A percentile compares a stretch with the other conserved stretches of the same genome.
These are phyloP conservation scores for Ctena decussata DNA, from an alignment of 2,888 invertebrate genomes.

Conservation along the genomic window DNA sequence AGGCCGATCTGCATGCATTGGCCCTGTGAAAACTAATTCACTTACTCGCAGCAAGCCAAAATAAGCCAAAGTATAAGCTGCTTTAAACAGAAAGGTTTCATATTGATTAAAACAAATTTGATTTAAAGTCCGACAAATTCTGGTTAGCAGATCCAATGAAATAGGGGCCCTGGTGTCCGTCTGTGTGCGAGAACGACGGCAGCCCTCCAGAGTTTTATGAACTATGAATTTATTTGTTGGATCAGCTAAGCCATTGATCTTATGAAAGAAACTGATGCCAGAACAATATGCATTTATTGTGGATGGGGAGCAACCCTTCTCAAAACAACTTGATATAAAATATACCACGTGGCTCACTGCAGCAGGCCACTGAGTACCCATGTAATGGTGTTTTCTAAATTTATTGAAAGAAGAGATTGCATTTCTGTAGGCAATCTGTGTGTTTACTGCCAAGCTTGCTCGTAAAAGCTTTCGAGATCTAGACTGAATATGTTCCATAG, in stretches of 20 bases:
- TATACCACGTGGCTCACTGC: background rate
- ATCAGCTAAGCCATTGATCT: conserved; percentile 4
- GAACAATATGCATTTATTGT: background rate
- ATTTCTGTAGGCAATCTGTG: background rate
- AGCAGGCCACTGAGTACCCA: background rate
- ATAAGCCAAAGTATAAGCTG: background rate
- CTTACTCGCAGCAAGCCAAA: conserved; percentile 7
- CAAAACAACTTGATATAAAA: conserved; percentile 19
- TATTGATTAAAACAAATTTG: background rate
- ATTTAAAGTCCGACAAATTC: background rate
- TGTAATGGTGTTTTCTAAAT: background rate
- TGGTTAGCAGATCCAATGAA: background rate
- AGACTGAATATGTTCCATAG: background rate
- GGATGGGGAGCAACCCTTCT: background rate
- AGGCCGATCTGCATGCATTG: background rate
- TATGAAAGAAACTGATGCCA: conserved; percentile 14
- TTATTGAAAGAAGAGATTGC: background rate
- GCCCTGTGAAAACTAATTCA: background rate
- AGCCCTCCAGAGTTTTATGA: conserved; percentile 19
- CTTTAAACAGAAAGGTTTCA: conserved; percentile 5
- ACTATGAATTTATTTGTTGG: conserved; percentile 10
- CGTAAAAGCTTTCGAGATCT: background rate
- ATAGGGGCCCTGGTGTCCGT: conserved; percentile 5
- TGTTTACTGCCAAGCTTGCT: background rate
- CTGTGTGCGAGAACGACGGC: background rate